phyloP scores from a whole-genome alignment of 2,888 invertebrate genomes.

The Hirtodrosophila cameraria region DNA sequence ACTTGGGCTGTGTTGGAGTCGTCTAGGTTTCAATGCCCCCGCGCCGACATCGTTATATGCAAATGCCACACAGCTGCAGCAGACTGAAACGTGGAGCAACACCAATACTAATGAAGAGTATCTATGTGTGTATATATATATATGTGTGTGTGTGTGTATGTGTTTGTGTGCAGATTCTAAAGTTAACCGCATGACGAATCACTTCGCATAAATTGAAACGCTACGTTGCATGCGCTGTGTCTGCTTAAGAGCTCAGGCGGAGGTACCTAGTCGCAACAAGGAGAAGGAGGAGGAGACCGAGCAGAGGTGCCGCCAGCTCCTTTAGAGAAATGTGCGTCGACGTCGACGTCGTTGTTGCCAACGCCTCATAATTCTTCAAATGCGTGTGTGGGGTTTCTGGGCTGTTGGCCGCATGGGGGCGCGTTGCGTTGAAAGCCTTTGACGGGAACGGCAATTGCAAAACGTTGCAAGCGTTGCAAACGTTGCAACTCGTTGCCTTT shows the following conservation, averaged over 20 bases:
- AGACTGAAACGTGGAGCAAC: slow-evolving; percentile 52
- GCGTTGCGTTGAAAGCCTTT: slow-evolving; percentile 63
- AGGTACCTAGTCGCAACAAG: not conserved
- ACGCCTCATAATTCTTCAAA: slow-evolving; percentile 76
- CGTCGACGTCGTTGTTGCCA: slow-evolving; percentile 54
- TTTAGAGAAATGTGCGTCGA: slow-evolving; percentile 71
- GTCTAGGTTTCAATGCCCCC: slow-evolving; percentile 74
- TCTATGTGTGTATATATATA: slow-evolving; percentile 9
- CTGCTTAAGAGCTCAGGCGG: slow-evolving; percentile 51
- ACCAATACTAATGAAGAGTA: slow-evolving; percentile 37
- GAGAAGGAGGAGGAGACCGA: not conserved
- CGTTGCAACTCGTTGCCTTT: slow-evolving; percentile 23
- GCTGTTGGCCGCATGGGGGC: slow-evolving; percentile 53
- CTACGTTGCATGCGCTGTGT: slow-evolving; percentile 73
- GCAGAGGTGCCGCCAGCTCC: slow-evolving; percentile 49
- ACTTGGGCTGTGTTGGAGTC: slow-evolving; percentile 57
- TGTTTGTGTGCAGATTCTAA: slow-evolving; percentile 72
- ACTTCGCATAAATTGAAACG: slow-evolving; percentile 80
- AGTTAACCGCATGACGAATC: slow-evolving; percentile 80
- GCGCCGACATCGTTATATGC: slow-evolving; percentile 56
- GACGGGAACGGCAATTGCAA: slow-evolving; percentile 33
- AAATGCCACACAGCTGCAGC: slow-evolving; percentile 67
- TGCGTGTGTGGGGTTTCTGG: slow-evolving; percentile 71
- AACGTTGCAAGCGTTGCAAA: slow-evolving; percentile 3
- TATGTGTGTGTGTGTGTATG: slow-evolving; percentile 14